phyloP scores from a whole-genome alignment of 2,888 invertebrate genomes.

The Cylloceria caligata region DNA sequence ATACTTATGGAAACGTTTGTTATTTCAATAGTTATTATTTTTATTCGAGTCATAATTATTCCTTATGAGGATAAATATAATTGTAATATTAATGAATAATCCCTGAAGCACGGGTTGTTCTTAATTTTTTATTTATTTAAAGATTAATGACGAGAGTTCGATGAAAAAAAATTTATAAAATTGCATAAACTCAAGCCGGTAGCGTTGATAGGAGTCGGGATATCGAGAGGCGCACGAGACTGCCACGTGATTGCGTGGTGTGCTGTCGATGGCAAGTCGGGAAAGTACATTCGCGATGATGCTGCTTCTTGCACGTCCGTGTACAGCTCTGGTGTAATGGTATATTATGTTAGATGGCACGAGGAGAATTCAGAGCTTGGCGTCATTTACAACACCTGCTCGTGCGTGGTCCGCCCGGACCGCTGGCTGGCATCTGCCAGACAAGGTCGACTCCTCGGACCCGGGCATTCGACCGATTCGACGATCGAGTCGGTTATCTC shows the following conservation, averaged over 20 bases:
- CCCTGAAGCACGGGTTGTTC: background rate
- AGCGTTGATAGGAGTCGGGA: constrained; percentile 13
- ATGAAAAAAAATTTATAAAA: background rate
- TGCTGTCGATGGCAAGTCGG: constrained; percentile 27
- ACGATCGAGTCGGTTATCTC: constrained; percentile 9
- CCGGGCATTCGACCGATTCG: constrained; percentile 1
- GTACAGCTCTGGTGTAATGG: background rate
- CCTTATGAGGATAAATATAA: background rate
- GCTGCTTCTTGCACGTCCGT: constrained; percentile 10
- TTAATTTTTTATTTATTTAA: background rate
- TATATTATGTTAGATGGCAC: background rate
- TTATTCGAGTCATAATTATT: background rate
- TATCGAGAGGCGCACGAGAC: constrained; percentile 47
- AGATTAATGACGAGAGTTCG: background rate
- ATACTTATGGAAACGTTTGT: too few species aligned
- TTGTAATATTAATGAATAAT: background rate
- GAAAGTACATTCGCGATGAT: constrained; percentile 41
- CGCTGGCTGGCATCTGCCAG: background rate
- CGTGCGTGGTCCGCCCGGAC: background rate
- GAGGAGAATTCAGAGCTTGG: constrained; percentile 21
- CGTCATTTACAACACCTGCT: constrained; percentile 16
- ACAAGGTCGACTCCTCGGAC: constrained; percentile 12
- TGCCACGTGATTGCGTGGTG: constrained; percentile 57
- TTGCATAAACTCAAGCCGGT: background rate
- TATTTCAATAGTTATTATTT: background rate